A percentile compares a stretch with the other conserved stretches of the same genome.
Conservation (phyloP, 1,140 invertebrate genomes). For the Drosophila nannoptera region DNA sequence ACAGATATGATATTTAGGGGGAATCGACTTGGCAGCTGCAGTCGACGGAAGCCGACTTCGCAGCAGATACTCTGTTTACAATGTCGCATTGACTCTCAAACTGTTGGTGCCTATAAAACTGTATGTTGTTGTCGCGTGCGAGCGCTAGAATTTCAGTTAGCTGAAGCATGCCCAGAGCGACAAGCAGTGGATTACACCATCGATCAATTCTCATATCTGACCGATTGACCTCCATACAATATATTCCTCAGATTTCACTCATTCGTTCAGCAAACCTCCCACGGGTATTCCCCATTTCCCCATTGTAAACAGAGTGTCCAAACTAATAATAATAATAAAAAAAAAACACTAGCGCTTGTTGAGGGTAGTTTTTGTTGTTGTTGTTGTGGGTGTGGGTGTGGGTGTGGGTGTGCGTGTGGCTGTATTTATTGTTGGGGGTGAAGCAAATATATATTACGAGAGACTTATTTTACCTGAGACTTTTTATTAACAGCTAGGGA, state of each 20-base stretch:
- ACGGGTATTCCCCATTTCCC: not conserved
- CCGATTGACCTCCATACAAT: no score
- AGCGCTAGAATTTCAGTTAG: no score
- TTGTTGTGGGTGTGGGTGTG: not conserved
- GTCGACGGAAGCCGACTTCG: not conserved
- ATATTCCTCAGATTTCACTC: no score
- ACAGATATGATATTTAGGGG: not conserved
- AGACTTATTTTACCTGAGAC: constrained; percentile 68
- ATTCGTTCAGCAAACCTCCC: no score
- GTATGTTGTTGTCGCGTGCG: not conserved
- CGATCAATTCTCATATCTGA: no score
- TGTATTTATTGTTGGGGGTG: not conserved
- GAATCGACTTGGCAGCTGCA: not conserved
- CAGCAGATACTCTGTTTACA: constrained; percentile 5
- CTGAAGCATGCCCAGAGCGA: no score
- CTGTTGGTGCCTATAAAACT: not conserved
- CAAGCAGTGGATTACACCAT: no score
- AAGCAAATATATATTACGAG: not conserved
- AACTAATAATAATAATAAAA: not conserved
- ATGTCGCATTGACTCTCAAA: not conserved
- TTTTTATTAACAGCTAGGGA: constrained; percentile 80
- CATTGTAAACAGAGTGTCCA: not conserved
- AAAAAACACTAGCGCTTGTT: not conserved
- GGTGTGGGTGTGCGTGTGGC: not conserved
- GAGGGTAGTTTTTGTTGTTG: not conserved